Percentiles rank a stretch among this genome's conserved stretches.
Conservation (phyloP, 2,888 invertebrate genomes). For the Amphipyra berbera region DNA sequence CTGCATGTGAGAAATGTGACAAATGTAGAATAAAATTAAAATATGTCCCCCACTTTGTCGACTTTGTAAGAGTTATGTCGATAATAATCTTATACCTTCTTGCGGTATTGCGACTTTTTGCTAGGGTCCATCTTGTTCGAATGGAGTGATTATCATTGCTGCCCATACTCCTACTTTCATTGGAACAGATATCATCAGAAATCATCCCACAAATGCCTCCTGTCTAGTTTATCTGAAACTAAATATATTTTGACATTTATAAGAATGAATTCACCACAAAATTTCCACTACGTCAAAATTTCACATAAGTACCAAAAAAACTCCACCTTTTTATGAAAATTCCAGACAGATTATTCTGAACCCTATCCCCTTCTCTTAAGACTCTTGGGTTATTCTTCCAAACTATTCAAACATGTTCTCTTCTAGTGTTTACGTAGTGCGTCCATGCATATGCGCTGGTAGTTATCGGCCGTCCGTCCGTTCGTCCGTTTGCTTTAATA, state of each 20-base stretch:
- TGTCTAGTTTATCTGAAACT: no score
- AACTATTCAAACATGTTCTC: conserved; percentile 58
- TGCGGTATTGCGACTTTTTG: no score
- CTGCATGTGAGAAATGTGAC: conserved; percentile 45
- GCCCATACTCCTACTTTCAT: no score
- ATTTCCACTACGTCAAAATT: no score
- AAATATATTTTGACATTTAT: no score
- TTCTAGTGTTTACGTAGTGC: conserved; percentile 84
- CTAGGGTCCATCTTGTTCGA: no score
- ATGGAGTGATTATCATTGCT: no score
- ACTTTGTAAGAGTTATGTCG: not conserved
- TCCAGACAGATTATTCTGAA: not conserved
- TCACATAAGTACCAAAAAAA: no score
- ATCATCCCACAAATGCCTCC: no score
- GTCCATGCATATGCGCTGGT: conserved; percentile 84
- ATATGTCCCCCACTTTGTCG: conserved; percentile 8
- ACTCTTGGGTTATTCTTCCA: conserved; percentile 34
- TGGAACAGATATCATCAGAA: no score
- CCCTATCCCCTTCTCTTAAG: conserved; percentile 1
- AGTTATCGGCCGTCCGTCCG: conserved; percentile 84
- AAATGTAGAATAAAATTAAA: conserved; percentile 13
- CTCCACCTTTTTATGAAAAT: no score
- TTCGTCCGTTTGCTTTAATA: conserved; percentile 86
- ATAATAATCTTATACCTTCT: not conserved
- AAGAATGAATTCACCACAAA: no score